These are phyloP conservation scores for Acromyrmex echinatior DNA, from an alignment of 1,140 invertebrate species.

Conservation along the genomic window DNA sequence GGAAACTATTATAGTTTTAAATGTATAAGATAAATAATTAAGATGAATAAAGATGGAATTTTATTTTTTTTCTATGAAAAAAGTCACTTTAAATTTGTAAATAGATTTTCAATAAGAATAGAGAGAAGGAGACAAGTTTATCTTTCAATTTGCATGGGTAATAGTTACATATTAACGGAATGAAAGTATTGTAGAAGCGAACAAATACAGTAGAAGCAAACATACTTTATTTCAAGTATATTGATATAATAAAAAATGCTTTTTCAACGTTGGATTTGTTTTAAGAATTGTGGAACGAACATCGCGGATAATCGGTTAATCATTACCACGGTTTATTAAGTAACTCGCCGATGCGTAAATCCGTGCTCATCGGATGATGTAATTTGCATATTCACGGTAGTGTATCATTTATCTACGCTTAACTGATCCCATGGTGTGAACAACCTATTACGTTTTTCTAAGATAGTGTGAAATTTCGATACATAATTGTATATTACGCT, in stretches of 20 bases:
- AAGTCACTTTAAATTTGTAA: background rate
- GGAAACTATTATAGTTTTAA: background rate
- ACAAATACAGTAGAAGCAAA: background rate
- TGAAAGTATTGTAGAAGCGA: no score
- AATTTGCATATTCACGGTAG: constrained; percentile 36
- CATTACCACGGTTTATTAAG: constrained; percentile 50
- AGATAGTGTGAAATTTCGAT: constrained; percentile 21
- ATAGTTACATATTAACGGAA: background rate
- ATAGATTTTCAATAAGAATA: background rate
- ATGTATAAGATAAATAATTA: background rate
- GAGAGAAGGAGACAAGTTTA: background rate
- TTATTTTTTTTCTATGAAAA: background rate
- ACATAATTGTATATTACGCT: background rate
- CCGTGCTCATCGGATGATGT: constrained; percentile 47
- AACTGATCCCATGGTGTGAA: constrained; percentile 34
- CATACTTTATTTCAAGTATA: background rate
- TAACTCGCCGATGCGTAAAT: constrained; percentile 38
- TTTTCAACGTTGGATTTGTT: constrained; percentile 7
- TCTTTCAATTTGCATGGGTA: background rate
- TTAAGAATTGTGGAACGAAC: constrained; percentile 29
- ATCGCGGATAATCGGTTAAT: constrained; percentile 36
- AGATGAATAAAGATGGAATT: background rate
- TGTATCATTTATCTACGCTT: constrained; percentile 35
- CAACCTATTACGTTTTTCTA: constrained; percentile 35
- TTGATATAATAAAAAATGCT: constrained; percentile 13